Evolutionary conservation across 2,888 invertebrate genomes (phyloP).

Genomic region (Melanchra persicariae): DNA sequence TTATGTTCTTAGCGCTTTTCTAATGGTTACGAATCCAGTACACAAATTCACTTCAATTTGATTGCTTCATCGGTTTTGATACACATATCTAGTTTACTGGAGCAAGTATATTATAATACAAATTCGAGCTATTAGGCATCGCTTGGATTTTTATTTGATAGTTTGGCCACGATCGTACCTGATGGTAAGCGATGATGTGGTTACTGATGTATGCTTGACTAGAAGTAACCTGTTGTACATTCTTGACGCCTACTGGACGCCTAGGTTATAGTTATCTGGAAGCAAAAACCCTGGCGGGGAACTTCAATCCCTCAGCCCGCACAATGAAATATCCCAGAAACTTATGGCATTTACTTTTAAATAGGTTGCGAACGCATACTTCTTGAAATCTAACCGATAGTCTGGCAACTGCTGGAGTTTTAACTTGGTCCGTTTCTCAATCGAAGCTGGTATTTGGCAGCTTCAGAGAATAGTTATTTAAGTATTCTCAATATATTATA

Average conservation of each 20-base stretch:
- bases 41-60: not conserved
- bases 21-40: not conserved
- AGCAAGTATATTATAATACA: slow-evolving; percentile 13
- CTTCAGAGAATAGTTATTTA: no score
- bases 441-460: not conserved
- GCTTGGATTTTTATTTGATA: not conserved
- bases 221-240: not conserved
- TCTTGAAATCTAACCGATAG: not conserved
- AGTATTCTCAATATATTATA: not conserved
- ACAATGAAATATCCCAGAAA: not conserved
- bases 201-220: no score
- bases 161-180: not conserved
- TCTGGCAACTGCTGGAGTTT: not conserved
- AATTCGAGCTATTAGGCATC: not conserved
- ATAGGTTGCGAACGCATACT: not conserved
- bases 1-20: not conserved
- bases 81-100: slow-evolving; percentile 24
- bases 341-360: not conserved
- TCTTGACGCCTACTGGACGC: no score
- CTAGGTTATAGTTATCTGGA: not conserved
- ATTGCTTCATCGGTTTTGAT: slow-evolving; percentile 21
- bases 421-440: not conserved
- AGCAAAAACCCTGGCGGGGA: not conserved
- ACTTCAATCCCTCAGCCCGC: not conserved
- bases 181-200: not conserved